phyloP scores from a whole-genome alignment of 2,888 invertebrate genomes.

The Drosophila emarginata region DNA sequence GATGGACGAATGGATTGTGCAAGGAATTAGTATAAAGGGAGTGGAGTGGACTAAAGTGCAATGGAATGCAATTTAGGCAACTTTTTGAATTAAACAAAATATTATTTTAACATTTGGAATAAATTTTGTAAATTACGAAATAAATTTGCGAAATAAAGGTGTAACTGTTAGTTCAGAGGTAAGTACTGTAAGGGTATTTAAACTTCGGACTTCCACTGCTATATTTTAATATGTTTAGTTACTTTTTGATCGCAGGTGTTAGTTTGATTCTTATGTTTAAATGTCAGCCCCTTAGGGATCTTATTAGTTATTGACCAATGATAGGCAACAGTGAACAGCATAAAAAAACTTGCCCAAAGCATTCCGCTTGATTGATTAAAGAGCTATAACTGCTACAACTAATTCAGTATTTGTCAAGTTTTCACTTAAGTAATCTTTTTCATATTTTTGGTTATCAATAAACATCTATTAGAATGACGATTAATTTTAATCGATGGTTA shows the following conservation, averaged over 20 bases:
- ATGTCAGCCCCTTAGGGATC: neutral
- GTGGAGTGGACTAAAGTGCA: neutral
- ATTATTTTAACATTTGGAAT: neutral
- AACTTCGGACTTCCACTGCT: no score
- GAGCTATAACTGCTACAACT: neutral
- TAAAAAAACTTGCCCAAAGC: neutral
- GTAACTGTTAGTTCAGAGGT: no score
- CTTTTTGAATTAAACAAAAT: neutral
- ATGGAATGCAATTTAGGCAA: neutral
- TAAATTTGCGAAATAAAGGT: no score
- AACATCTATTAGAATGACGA: no score
- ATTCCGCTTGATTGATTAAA: neutral
- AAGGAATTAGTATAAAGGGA: slow-evolving; percentile 10
- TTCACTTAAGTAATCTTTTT: neutral
- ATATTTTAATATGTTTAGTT: no score
- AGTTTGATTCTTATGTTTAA: neutral
- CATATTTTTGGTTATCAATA: no score
- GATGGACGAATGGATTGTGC: slow-evolving; percentile 4
- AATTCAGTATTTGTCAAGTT: neutral
- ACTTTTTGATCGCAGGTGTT: neutral
- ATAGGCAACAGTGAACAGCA: neutral
- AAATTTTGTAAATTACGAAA: neutral
- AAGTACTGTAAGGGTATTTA: no score
- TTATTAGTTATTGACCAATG: neutral
- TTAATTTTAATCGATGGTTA: no score